A percentile compares a stretch with the other conserved stretches of the same genome.
Evolutionary conservation across 2,797 vertebrate species (phyloP).

Genomic region (Coccyzus lansbergi): DNA sequence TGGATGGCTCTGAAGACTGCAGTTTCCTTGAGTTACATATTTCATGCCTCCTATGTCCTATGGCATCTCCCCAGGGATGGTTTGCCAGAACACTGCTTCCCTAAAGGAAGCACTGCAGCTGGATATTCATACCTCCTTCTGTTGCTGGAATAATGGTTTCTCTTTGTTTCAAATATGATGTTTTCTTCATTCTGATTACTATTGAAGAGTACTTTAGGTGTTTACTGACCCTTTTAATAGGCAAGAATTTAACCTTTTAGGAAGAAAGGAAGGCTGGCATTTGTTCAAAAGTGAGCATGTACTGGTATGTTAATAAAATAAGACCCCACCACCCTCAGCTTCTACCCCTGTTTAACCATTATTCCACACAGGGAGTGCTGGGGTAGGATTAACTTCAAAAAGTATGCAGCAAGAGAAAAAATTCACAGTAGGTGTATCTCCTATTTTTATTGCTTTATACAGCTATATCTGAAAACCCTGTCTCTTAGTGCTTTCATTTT

Average conservation of each 20-base stretch:
- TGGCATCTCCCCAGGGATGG: not conserved
- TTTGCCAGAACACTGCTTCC: not conserved
- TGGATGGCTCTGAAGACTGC: not conserved
- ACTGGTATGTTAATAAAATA: not conserved
- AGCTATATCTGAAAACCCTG: not conserved
- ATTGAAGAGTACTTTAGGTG: not conserved
- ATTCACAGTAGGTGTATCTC: not conserved
- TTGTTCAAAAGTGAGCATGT: not conserved
- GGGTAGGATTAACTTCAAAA: not conserved
- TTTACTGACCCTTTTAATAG: not conserved
- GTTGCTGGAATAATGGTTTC: not conserved
- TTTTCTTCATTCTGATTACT: not conserved
- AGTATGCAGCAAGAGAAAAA: not conserved
- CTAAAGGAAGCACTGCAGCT: not conserved
- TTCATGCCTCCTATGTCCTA: not conserved
- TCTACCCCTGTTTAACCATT: not conserved
- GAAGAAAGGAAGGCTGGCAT: not conserved
- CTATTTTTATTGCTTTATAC: not conserved
- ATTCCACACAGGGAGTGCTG: not conserved
- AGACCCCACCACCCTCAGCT: not conserved
- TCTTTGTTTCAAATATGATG: not conserved
- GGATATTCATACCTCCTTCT: not conserved
- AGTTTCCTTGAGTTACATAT: not conserved
- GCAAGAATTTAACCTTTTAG: not conserved
- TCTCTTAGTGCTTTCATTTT: not conserved